Percentiles rank a stretch among this genome's conserved stretches.
These are phyloP conservation scores for Corythornis vintsioides DNA, from an alignment of 2,113 vertebrate genomes.

Conservation along the genomic window DNA sequence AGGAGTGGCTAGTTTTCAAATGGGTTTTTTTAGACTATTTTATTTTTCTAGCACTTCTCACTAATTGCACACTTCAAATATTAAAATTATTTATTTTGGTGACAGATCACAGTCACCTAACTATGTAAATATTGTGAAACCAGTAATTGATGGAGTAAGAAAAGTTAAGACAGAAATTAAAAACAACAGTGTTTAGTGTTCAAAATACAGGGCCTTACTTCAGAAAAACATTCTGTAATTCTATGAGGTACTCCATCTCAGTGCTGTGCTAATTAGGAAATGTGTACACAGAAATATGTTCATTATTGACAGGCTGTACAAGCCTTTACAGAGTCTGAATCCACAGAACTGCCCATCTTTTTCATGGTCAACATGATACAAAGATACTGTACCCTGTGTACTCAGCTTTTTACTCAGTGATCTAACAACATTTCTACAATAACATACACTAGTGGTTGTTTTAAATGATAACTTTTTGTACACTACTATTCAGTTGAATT, in stretches of 20 bases:
- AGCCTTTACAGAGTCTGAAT: background rate
- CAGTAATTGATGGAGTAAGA: background rate
- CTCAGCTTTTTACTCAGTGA: background rate
- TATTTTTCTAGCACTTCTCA: background rate
- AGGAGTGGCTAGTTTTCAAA: background rate
- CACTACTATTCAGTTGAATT: background rate
- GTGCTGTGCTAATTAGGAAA: background rate
- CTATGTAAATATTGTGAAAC: background rate
- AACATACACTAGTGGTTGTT: background rate
- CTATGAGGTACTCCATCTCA: background rate
- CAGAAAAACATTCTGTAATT: background rate
- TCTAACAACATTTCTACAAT: background rate
- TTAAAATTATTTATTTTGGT: background rate
- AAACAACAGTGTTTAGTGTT: background rate
- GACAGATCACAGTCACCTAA: background rate
- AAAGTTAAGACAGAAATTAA: background rate
- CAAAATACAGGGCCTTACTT: background rate
- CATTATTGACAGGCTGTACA: background rate
- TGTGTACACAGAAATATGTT: background rate
- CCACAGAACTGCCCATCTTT: background rate
- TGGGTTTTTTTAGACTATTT: background rate
- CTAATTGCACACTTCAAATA: background rate
- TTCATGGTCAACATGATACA: background rate
- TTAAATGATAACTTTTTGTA: slow-evolving; percentile 34
- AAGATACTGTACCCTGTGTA: background rate